Percentiles rank a stretch among this genome's conserved stretches.
These are phyloP conservation scores for Xiphophorus hellerii DNA, from an alignment of 2,113 vertebrate genomes.

Conservation along the genomic window DNA sequence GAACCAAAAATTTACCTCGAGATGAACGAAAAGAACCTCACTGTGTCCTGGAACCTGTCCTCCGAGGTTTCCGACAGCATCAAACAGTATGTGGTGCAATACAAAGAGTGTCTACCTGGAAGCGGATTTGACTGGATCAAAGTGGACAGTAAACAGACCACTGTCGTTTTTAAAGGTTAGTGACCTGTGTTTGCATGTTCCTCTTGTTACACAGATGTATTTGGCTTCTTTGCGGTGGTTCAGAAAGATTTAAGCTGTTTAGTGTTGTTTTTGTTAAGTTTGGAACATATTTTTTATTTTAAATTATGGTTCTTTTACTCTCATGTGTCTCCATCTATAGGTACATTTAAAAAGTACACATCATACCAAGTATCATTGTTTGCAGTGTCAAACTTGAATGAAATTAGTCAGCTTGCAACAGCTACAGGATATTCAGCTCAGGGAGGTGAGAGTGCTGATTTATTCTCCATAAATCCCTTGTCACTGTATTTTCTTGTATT, in stretches of 20 bases:
- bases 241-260: background rate
- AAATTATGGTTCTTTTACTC: background rate
- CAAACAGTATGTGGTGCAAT: conserved; percentile 75
- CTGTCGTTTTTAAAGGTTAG: conserved; percentile 63
- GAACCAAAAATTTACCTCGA: background rate
- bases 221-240: too few species aligned
- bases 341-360: conserved; percentile 66
- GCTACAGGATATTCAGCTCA: conserved; percentile 57
- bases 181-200: conserved; percentile 8
- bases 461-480: background rate
- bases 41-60: conserved; percentile 61
- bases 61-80: conserved; percentile 13
- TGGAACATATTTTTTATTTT: background rate
- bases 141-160: conserved; percentile 44
- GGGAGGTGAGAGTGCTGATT: conserved; percentile 59
- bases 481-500: background rate
- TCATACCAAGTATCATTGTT: conserved; percentile 75
- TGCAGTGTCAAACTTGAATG: conserved; percentile 5
- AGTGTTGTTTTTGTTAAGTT: background rate
- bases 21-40: conserved; percentile 48
- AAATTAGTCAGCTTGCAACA: conserved; percentile 49
- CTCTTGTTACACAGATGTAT: too few species aligned
- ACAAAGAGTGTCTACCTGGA: conserved; percentile 42
- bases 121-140: conserved; percentile 73
- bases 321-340: conserved; percentile 72